Base-by-base conservation (phyloP, 2,113 vertebrate species). In the Thunnus thynnus region DNA sequence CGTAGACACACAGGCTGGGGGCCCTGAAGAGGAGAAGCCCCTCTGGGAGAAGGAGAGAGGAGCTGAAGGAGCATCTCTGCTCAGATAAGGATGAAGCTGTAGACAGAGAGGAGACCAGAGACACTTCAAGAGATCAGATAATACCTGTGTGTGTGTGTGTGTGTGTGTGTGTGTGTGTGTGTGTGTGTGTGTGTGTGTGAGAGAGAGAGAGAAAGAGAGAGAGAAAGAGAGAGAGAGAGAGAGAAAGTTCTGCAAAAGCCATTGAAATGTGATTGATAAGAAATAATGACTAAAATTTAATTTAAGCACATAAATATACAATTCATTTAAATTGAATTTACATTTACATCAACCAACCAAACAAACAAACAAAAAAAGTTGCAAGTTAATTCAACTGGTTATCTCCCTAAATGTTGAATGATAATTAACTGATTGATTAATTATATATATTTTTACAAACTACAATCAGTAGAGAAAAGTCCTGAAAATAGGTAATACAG, bases 61-160 rank as follows among this genome's bases (percentile, higher is more conserved):
- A 69, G 72, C 56, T 82, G 75, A 76, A 82, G 79, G 61, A 80
- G 67, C 84, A 69, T 75, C 86, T 74, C 55, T 51, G 58, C 41
- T 44, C 6, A 88, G 95, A 95, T 94, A 95, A 95, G 89, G 51
- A 52, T 25, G 44, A 76, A 88, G 70, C 82, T 90, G 93, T 81
- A 95, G 95, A 96, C 95, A 93, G 86, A 94, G 92, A 94, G 94
- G 95, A 96, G 95, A 94, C 95, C 84, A 80, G 69, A 60, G 81
- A 92, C 94, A 91, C 93, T 94, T 92, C 62, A 92, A 44, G 18
- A 82, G 82, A 94, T 94, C 92, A 93, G 94, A 95, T 95, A 93
- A 91, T 48, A 2, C 0, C 8, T 20, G 58, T 58, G 51, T 66
- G 52, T 66, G 62, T 60, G 64, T 54, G 72, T 62, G 69, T 57